Evolutionary conservation across 2,888 invertebrate genomes (phyloP), one percentile per base, ranked within the genome.

Genomic region (Empis stercorea): DNA sequence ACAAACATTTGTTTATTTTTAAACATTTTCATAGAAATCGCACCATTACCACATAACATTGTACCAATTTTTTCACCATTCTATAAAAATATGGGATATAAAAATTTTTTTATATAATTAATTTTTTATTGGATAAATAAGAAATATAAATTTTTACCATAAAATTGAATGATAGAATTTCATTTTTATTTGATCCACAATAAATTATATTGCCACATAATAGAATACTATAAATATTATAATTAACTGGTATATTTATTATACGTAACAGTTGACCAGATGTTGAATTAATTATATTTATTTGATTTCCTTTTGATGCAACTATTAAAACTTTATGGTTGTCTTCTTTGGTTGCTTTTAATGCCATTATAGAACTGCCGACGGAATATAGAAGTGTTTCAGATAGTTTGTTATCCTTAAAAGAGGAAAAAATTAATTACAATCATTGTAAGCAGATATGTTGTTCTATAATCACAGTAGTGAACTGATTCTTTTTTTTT

Each of bases 161-260:
- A 68, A 85, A 86, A 65, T 83, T 81, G 61, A 80, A 82, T n/a
- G 80, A 79, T 50, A 80, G 75, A 61, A 87, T 80, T 56, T 80
- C 78, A 52, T 79, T 77, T 53, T 75, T 78, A 58, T 80, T 82
- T 1, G 86, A 85, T 7, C 86, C 86, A 57, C 84, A 86, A 63
- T 79, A 86, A n/a, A 87, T 74, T 51, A 78, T 73, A 46, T 78
- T 79, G 34, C 78, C 75, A 56, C 80, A 75, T 54, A 79, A 74
- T n/a, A 83, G 67, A 47, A 86, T 62, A 9, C 81, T 80, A 59
- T 84, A 86, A 1, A 85, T 81, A 0, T 84, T 81, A 58, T 75
- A 70, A 38, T 67, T 71, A 57, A 57, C 77, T 41, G 68, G 78
- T 54, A 71, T 76, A 58, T 61, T 60, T 32, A 86, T 73, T 0